Evolutionary conservation across 2,113 vertebrate genomes (phyloP).

Genomic region (Hoplias malabaricus): DNA sequence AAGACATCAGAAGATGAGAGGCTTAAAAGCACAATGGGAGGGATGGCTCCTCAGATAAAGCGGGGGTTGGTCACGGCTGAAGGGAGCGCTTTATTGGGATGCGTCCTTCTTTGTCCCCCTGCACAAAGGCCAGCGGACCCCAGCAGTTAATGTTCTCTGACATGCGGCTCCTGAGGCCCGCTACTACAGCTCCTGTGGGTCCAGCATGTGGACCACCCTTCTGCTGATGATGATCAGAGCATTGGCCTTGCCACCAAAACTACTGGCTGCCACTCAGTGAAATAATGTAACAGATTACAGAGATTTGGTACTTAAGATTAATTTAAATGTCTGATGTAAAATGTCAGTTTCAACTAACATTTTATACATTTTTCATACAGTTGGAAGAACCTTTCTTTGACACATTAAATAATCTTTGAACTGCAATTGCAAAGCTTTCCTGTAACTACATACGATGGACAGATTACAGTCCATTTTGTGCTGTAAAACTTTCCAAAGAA

Average conservation of each 20-base stretch:
- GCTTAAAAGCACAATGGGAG: constrained; percentile 52
- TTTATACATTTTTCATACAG: background rate
- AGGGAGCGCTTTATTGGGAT: constrained; percentile 63
- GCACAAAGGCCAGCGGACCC: constrained; percentile 69
- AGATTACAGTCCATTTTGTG: no score
- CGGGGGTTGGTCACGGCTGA: constrained; percentile 65
- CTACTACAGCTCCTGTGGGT: constrained; percentile 32
- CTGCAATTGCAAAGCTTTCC: no score
- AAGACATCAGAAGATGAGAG: constrained; percentile 65
- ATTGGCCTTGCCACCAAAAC: background rate
- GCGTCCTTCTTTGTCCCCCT: constrained; percentile 67
- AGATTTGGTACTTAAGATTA: background rate
- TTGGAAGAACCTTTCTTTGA: no score
- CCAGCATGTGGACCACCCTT: constrained; percentile 52
- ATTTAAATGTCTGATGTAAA: background rate
- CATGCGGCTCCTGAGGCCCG: constrained; percentile 54
- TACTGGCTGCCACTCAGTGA: background rate
- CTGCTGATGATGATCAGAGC: background rate
- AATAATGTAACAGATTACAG: background rate
- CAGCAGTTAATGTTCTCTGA: constrained; percentile 68
- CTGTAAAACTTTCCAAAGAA: no score
- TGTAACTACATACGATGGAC: no score
- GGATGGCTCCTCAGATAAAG: constrained; percentile 62
- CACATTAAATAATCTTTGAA: no score
- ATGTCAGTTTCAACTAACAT: background rate